Evolutionary conservation across 2,888 invertebrate genomes (phyloP).

Genomic region (Macrophya annulata): DNA sequence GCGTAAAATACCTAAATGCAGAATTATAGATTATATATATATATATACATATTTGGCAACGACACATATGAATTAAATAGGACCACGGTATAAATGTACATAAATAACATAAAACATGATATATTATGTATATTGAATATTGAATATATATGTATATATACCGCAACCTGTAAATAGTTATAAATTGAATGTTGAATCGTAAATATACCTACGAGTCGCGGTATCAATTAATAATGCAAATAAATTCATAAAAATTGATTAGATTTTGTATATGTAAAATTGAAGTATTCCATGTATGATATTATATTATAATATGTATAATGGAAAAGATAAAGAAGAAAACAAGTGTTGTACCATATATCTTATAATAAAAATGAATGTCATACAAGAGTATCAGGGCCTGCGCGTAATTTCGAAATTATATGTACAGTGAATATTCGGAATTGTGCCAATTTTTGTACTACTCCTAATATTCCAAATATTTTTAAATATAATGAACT

Average conservation of each 20-base stretch:
- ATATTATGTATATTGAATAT: constrained; percentile 53
- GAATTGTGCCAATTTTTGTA: constrained; percentile 29
- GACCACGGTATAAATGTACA: constrained; percentile 74
- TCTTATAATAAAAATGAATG: not conserved
- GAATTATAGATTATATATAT: constrained; percentile 63
- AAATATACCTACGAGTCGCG: constrained; percentile 47
- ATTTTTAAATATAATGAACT: constrained; percentile 2
- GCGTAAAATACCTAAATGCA: not conserved
- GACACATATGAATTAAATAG: constrained; percentile 76
- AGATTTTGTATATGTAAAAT: constrained; percentile 72
- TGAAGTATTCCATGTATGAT: constrained; percentile 55
- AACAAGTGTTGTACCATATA: constrained; percentile 55
- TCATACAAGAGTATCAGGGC: not conserved
- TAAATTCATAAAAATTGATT: constrained; percentile 58
- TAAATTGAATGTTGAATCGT: constrained; percentile 61
- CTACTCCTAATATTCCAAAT: constrained; percentile 8
- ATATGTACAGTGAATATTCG: not conserved
- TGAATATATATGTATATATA: constrained; percentile 62
- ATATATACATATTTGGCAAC: constrained; percentile 70
- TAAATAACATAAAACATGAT: constrained; percentile 65
- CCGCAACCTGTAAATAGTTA: constrained; percentile 53
- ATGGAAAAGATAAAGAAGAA: constrained; percentile 48
- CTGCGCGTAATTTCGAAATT: constrained; percentile 33
- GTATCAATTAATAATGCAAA: constrained; percentile 28
- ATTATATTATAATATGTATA: constrained; percentile 62